Evolutionary conservation across 2,797 vertebrate species (phyloP), one percentile per base, ranked within the genome.

Genomic region (Stomatorhinus walkeri): DNA sequence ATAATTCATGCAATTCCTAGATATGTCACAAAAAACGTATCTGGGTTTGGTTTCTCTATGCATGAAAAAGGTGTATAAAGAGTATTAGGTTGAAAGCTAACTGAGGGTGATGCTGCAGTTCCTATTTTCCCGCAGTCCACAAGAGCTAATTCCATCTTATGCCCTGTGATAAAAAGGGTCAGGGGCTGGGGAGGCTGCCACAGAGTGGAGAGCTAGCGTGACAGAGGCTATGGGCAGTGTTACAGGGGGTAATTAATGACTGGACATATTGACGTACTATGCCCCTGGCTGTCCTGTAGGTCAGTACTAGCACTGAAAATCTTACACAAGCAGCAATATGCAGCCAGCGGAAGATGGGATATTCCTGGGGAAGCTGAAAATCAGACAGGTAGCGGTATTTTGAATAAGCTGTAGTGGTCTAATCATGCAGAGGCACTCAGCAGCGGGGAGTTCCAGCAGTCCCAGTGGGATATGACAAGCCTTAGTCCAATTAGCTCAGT

Each of bases 121-220:
- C 43, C 51, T 84, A 9, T 49, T 43, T 84, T 36, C 2, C 72
- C 0, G 22, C 81, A 84, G 46, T 46, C 40, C 43, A 49, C 7
- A 49, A 49, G 46, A 84, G 81, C 81, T 84, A 48, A 51, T 84
- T 84, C 81, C 81, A 51, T 84, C n/a, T 24, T 46, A 28, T 51
- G n/a, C n/a, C 81, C 81, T 84, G 43, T 84, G 46, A 84, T 84
- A 79, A 40, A 24, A 22, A 84, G 81, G 81, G 81, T 84, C 81
- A 48, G 2, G 43, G 48, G 36, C 81, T 51, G 48, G 8, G 4
- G 81, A 24, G 4, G 81, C 6, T 84, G 81, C 43, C 40, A 46
- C 40, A 52, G 19, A 51, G 32, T 9, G 85, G 52, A 87, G 85
- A 59, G 85, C 85, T 56, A 16, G 32, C 24, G 32, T 36, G 5